Base-by-base conservation (phyloP, 2,888 invertebrate genomes). In the Zele albiditarsus region DNA sequence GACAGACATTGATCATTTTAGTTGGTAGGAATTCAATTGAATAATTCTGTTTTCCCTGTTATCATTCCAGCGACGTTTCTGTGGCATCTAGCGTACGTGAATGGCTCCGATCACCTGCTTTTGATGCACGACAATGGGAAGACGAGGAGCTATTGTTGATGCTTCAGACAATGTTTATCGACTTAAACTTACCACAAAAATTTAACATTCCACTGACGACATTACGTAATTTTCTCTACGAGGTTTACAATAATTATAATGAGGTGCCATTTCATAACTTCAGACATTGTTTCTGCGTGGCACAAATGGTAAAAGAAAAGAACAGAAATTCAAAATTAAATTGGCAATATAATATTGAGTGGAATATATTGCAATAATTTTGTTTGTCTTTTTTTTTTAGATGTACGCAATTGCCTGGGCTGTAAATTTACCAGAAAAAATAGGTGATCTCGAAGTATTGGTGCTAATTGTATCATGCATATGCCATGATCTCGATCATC, bases 241-340 rank as follows among this genome's bases (percentile, higher is more conserved):
- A 94, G 89, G 93, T 94, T 82, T 95, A 94, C 90, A 94, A 94
- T 89, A 94, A 94, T 89, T 96, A 96, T 91, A 94, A 95, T 90
- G 95, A 95, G 90, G 95, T 96, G 86, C 95, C 95, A 78, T 96
- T 96, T 90, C 96, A 96, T 90, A 96, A 96, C 90, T 96, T 96
- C 90, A 92, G 95, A 81, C 96, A 96, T 87, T 95, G 95, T 89
- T 96, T 96, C 90, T 95, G 95, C 90, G 96, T 96, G 80, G 93
- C 95, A 77, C 96, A 96, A 91, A 96, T 96, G 95, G 95, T 95
- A 90, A 91, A 91, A 60, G 49, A 57, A 71, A 63, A 46, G 0
- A 38, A 12, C 5, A 12, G 8, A 38, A 38, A 4, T 38, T 38
- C 8, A 12, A 12, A 38, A 38, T 12, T 38, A 6, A 38, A 38